Percentiles rank a stretch among this genome's conserved stretches.
These are phyloP conservation scores for Akabosia matsudoensis DNA, from an alignment of 1,140 invertebrate species.

Conservation along the genomic window DNA sequence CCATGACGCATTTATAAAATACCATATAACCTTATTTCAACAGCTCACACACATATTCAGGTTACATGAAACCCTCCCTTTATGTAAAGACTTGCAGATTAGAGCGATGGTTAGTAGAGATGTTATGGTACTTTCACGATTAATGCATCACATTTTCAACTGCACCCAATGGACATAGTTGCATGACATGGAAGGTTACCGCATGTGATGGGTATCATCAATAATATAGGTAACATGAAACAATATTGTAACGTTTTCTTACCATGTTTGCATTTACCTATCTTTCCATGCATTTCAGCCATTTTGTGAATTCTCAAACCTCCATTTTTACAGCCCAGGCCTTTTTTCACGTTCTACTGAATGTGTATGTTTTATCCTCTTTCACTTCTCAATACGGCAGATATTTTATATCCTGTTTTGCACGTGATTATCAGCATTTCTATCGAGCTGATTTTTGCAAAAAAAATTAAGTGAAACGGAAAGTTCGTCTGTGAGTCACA, in stretches of 20 bases:
- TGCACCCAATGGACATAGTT: background rate
- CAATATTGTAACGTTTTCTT: background rate
- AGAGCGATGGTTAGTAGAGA: no score
- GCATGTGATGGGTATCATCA: background rate
- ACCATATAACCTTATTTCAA: no score
- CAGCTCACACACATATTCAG: no score
- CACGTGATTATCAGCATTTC: conserved; percentile 1
- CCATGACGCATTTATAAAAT: no score
- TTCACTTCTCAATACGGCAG: background rate
- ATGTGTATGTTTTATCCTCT: background rate
- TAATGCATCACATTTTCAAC: background rate
- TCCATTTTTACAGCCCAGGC: background rate
- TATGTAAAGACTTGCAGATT: no score
- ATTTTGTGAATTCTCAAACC: background rate
- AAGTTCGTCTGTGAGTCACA: no score
- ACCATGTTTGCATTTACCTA: background rate
- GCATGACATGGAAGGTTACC: background rate
- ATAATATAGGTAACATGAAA: background rate
- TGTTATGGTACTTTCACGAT: background rate
- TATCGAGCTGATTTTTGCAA: no score
- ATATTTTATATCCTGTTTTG: conserved; percentile 8
- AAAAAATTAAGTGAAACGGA: no score
- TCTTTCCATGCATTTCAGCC: background rate
- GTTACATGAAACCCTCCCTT: no score
- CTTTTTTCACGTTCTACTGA: background rate